Conservation (phyloP, 2,888 invertebrate genomes). For the Palloptera scutellata region DNA sequence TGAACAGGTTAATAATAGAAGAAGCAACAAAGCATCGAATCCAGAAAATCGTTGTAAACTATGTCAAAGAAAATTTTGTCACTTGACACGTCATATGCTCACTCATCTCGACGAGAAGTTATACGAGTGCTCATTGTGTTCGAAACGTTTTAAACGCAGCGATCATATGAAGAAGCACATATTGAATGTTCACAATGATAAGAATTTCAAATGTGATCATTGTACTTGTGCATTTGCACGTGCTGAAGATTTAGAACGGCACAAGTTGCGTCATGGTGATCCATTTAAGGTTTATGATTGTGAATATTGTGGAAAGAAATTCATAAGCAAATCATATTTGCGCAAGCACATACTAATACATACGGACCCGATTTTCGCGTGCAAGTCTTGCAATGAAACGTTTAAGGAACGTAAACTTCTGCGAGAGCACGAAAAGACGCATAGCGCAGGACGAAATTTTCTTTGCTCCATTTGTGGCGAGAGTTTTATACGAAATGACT, state of each 20-base stretch:
- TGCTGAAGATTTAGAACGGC: conserved; percentile 50
- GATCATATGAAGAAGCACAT: conserved; percentile 67
- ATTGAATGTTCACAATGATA: conserved; percentile 64
- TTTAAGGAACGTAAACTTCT: conserved; percentile 66
- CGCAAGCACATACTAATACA: conserved; percentile 66
- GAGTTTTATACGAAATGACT: conserved; percentile 69
- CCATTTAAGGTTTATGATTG: conserved; percentile 55
- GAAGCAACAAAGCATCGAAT: conserved; percentile 7
- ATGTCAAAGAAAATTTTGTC: conserved; percentile 57
- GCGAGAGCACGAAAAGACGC: conserved; percentile 68
- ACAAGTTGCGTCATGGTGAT: conserved; percentile 51
- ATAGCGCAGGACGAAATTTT: conserved; percentile 66
- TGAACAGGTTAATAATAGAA: neutral
- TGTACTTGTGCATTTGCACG: conserved; percentile 53
- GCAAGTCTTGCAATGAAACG: conserved; percentile 61
- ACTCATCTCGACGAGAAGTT: conserved; percentile 58
- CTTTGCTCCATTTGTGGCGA: conserved; percentile 70
- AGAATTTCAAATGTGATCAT: conserved; percentile 55
- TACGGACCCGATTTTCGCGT: conserved; percentile 59
- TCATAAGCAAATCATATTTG: conserved; percentile 68
- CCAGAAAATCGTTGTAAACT: conserved; percentile 42
- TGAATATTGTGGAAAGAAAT: conserved; percentile 61
- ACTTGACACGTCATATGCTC: conserved; percentile 59
- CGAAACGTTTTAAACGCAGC: conserved; percentile 65
- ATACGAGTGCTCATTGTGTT: conserved; percentile 66